These are phyloP conservation scores for Scomber japonicus DNA, from an alignment of 2,113 vertebrate genomes.

Conservation along the genomic window DNA sequence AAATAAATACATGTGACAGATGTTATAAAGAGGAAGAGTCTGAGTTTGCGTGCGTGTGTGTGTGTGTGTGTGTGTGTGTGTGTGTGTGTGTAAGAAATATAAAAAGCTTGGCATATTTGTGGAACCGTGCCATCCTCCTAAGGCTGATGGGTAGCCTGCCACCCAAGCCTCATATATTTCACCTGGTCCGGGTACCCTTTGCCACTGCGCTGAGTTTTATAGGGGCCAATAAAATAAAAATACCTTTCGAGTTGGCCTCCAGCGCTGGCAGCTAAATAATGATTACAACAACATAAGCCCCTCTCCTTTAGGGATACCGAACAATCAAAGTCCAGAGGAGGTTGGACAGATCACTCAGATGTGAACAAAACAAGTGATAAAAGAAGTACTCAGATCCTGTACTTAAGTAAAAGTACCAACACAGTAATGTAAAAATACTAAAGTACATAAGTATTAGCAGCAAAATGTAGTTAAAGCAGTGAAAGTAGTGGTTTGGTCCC, in stretches of 20 bases:
- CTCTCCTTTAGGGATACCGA: constrained; percentile 13
- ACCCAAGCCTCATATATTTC: constrained; percentile 21
- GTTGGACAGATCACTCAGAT: constrained; percentile 11
- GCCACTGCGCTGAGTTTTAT: constrained; percentile 38
- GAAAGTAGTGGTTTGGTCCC: too few relatives aligned
- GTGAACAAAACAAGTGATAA: constrained; percentile 12
- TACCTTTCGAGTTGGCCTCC: constrained; percentile 3
- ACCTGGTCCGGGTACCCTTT: constrained; percentile 14
- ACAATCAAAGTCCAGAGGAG: constrained; percentile 17
- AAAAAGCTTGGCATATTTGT: constrained; percentile 6
- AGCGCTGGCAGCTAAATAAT: constrained; percentile 20
- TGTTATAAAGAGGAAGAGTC: neutral
- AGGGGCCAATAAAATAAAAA: constrained; percentile 36
- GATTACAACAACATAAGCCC: constrained; percentile 25
- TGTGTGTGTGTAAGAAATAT: too few relatives aligned
- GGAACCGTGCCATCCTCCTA: constrained; percentile 20
- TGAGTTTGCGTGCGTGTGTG: neutral
- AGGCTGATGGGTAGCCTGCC: constrained; percentile 11
- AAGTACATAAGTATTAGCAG: too few relatives aligned
- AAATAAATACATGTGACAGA: neutral
- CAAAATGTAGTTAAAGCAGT: too few relatives aligned
- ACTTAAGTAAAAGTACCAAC: too few relatives aligned
- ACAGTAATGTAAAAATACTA: too few relatives aligned
- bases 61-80: too few relatives aligned
- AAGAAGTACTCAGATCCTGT: too few relatives aligned